A percentile compares a stretch with the other conserved stretches of the same genome.
Conservation (phyloP, 2,113 vertebrate genomes). For the Bos indicus region DNA sequence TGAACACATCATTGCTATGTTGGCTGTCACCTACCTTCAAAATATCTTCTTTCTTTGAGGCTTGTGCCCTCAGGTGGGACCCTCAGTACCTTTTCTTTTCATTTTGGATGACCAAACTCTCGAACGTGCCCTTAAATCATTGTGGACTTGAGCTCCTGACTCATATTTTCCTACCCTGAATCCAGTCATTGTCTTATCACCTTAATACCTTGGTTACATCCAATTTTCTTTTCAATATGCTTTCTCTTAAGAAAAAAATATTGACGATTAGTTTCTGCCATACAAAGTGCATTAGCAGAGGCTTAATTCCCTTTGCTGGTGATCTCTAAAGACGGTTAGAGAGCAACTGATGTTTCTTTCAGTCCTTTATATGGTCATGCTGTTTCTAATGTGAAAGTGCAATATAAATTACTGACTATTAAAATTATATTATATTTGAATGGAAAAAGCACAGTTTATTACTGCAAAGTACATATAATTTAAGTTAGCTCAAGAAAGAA, state of each 20-base stretch:
- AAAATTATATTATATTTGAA: background rate
- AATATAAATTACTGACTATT: background rate
- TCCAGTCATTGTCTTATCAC: background rate
- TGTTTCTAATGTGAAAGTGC: background rate
- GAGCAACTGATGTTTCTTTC: background rate
- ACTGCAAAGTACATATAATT: background rate
- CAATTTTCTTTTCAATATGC: background rate
- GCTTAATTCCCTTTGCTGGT: background rate
- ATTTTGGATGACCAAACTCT: background rate
- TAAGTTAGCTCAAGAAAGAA: background rate
- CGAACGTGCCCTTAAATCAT: background rate
- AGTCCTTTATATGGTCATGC: background rate
- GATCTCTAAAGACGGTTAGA: background rate
- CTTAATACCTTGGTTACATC: background rate
- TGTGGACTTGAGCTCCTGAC: background rate
- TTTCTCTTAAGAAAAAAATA: background rate
- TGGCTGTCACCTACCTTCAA: background rate
- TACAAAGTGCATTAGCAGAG: background rate
- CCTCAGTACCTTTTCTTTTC: background rate
- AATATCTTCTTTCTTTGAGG: background rate
- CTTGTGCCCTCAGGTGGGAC: background rate
- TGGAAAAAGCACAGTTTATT: background rate
- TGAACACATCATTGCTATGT: fast-evolving
- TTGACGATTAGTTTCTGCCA: background rate
- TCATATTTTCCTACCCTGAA: background rate